Evolutionary conservation across 2,113 vertebrate genomes (phyloP).

Genomic region (Callipepla squamata): DNA sequence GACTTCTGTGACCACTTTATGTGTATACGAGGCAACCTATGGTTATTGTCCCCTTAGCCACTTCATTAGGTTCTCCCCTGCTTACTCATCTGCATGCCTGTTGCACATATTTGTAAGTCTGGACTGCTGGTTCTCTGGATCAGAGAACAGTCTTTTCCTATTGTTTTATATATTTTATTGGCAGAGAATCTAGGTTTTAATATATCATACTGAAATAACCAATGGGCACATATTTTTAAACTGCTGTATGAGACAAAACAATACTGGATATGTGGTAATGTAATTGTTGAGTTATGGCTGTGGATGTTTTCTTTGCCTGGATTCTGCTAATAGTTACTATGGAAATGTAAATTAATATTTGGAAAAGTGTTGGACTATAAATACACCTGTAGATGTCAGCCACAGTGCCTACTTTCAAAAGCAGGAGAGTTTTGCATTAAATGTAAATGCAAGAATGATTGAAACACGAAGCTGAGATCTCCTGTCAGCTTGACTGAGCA

Average conservation of each 20-base stretch:
- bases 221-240: neutral
- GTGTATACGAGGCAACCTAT: neutral
- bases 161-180: neutral
- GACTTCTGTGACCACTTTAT: neutral
- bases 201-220: neutral
- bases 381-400: neutral
- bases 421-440: neutral
- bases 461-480: neutral
- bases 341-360: conserved; percentile 52
- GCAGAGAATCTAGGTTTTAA: neutral
- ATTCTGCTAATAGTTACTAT: conserved; percentile 36
- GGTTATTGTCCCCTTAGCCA: neutral
- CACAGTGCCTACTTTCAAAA: neutral
- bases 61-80: neutral
- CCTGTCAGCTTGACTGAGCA: neutral
- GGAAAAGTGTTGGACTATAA: neutral
- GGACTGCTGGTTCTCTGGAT: neutral
- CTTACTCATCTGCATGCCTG: neutral
- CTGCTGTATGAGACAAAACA: neutral
- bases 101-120: neutral
- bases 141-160: neutral
- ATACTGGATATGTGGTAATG: neutral
- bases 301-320: neutral
- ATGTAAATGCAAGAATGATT: neutral
- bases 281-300: neutral